These are phyloP conservation scores for Noctua fimbriata DNA, from an alignment of 2,888 invertebrate genomes.

Conservation along the genomic window DNA sequence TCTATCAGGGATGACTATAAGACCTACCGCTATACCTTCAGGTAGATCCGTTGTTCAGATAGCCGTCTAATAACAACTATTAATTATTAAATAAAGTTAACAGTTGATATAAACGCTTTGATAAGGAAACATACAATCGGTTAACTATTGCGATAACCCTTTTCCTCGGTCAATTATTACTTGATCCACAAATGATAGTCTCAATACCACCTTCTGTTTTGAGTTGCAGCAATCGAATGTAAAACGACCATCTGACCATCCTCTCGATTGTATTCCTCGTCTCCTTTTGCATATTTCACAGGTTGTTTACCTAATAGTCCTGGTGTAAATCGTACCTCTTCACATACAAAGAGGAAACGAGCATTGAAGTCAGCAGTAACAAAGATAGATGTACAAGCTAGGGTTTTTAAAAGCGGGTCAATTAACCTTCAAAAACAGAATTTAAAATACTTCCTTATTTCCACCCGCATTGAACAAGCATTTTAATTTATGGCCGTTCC, in stretches of 20 bases:
- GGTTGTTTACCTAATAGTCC: too few relatives aligned
- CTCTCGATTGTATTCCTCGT: neutral
- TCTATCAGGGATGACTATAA: neutral
- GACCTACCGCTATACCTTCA: neutral
- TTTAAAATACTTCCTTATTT: neutral
- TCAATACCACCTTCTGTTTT: neutral
- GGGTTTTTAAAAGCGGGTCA: too few relatives aligned
- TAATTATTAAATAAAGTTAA: neutral
- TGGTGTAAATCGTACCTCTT: too few relatives aligned
- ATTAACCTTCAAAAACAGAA: neutral
- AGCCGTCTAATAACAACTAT: neutral
- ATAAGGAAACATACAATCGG: constrained; percentile 15
- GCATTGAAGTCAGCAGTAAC: too few relatives aligned
- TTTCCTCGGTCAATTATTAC: neutral
- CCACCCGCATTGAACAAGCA: neutral
- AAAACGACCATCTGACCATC: neutral
- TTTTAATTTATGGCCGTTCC: neutral
- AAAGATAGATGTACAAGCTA: neutral
- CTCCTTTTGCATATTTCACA: neutral
- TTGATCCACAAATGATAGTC: neutral
- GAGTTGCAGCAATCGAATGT: too few relatives aligned
- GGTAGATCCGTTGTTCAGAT: neutral
- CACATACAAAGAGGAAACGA: too few relatives aligned
- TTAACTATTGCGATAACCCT: constrained; percentile 5
- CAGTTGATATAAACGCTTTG: neutral